Conservation (phyloP, 2,113 vertebrate species). For the Syngnathus floridae region DNA sequence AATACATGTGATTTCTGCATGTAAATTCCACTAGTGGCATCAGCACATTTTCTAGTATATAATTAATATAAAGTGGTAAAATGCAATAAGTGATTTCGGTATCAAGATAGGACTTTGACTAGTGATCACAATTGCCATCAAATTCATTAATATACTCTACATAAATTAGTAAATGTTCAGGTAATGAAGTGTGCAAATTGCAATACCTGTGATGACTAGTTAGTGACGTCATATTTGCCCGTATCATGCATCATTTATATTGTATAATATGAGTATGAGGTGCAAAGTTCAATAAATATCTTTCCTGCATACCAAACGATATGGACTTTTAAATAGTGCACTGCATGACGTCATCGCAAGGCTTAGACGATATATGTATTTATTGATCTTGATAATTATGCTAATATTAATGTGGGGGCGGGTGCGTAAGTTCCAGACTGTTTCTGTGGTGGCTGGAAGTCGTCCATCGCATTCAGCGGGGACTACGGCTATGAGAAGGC, state of each 20-base stretch:
- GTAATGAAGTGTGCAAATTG: not conserved
- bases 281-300: not conserved
- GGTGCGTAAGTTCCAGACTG: not conserved
- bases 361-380: not conserved
- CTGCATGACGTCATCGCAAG: not conserved
- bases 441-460: not conserved
- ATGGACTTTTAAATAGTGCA: not conserved
- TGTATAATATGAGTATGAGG: not conserved
- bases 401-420: not conserved
- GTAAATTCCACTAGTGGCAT: not conserved
- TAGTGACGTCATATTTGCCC: not conserved
- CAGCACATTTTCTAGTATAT: too few relatives aligned
- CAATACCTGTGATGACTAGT: too few relatives aligned
- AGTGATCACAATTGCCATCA: not conserved
- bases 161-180: not conserved
- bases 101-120: not conserved
- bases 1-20: not conserved
- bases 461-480: not conserved
- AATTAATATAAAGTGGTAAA: not conserved
- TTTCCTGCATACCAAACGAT: not conserved
- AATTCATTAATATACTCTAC: not conserved
- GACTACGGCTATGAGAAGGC: not conserved
- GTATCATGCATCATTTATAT: not conserved
- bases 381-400: not conserved
- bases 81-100: not conserved